Conservation (phyloP, 1,140 invertebrate species). For the Maniola jurtina region DNA sequence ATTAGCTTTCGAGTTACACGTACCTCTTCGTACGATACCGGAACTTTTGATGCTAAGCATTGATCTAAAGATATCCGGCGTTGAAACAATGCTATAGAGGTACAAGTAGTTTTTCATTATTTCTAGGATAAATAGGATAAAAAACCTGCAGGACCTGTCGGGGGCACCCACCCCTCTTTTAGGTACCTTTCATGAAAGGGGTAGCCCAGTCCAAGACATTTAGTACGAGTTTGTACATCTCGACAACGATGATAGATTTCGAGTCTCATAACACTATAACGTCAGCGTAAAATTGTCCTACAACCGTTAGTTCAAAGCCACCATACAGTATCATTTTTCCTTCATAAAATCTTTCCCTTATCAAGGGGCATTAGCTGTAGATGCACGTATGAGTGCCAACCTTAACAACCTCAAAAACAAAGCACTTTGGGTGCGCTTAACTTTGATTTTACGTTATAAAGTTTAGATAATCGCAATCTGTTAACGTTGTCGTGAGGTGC, state of each 20-base stretch:
- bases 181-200: conserved; percentile 50
- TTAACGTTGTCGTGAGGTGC: conserved; percentile 8
- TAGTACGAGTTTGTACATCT: too few species aligned
- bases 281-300: too few species aligned
- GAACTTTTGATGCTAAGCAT: conserved; percentile 20
- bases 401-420: too few species aligned
- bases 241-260: too few species aligned
- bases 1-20: not conserved
- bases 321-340: too few species aligned
- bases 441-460: too few species aligned
- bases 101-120: conserved; percentile 48
- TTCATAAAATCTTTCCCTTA: too few species aligned
- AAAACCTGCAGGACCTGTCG: conserved; percentile 39
- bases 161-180: conserved; percentile 41
- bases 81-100: conserved; percentile 23
- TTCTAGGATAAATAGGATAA: conserved; percentile 49
- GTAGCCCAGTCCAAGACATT: conserved; percentile 20
- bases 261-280: too few species aligned
- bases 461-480: not conserved
- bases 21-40: not conserved
- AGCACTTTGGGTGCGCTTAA: too few species aligned
- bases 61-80: conserved; percentile 24
- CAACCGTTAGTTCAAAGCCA: too few species aligned
- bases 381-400: too few species aligned
- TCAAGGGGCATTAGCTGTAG: too few species aligned